Conservation (phyloP, 2,113 vertebrate genomes). For the Podarcis raffonei region DNA sequence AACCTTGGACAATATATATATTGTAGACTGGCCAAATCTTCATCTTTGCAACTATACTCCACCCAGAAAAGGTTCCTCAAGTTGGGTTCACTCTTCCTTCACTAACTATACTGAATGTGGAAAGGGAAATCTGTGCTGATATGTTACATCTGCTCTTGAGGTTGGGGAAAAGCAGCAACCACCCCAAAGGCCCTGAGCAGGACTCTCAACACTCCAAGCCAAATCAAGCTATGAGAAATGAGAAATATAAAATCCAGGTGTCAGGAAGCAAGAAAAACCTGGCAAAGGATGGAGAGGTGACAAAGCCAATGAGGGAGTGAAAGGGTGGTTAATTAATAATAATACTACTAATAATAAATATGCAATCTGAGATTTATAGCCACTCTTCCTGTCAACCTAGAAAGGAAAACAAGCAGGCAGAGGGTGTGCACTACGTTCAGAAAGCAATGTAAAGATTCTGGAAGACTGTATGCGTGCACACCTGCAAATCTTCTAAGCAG, state of each 20-base stretch:
- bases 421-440: too few relatives aligned
- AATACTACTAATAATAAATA: too few relatives aligned
- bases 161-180: not conserved
- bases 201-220: constrained; percentile 7
- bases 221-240: constrained; percentile 31
- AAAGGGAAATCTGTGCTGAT: not conserved
- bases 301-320: not conserved
- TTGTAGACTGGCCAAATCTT: not conserved
- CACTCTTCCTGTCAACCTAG: not conserved
- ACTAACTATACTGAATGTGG: fast-evolving
- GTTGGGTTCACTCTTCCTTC: not conserved
- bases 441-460: not conserved
- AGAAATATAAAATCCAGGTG: constrained; percentile 16
- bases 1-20: not conserved
- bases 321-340: too few relatives aligned
- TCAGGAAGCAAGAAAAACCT: constrained; percentile 25
- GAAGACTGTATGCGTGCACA: not conserved
- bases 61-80: not conserved
- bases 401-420: not conserved
- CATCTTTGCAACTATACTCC: not conserved
- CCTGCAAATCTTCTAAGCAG: constrained; percentile 4
- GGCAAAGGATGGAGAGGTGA: constrained; percentile 13
- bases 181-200: not conserved
- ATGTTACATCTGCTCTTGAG: not conserved
- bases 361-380: not conserved